phyloP scores from a whole-genome alignment of 2,888 invertebrate genomes.

The Melieria omissa region DNA sequence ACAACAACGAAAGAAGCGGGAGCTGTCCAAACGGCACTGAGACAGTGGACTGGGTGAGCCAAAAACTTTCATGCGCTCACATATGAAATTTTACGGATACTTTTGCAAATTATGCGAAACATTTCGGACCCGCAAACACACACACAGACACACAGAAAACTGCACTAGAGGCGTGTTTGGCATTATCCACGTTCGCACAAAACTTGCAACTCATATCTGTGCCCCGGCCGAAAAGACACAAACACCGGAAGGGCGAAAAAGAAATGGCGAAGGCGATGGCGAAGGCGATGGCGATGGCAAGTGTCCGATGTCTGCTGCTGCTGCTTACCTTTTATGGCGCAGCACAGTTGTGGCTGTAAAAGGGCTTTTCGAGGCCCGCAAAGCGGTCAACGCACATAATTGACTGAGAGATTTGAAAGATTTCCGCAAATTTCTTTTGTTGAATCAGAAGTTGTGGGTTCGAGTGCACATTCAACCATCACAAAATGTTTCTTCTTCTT shows the following conservation, averaged over 20 bases:
- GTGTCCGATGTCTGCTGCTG: not conserved
- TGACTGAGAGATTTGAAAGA: no score
- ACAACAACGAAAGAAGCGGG: conserved; percentile 2
- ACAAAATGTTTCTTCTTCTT: no score
- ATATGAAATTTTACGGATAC: conserved; percentile 45
- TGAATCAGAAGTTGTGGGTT: no score
- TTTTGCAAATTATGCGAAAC: conserved; percentile 64
- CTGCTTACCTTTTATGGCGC: conserved; percentile 28
- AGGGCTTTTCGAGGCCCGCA: conserved; percentile 13
- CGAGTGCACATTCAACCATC: no score
- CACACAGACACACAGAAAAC: not conserved
- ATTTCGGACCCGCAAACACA: conserved; percentile 27
- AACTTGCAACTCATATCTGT: conserved; percentile 58
- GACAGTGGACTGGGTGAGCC: not conserved
- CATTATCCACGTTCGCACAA: conserved; percentile 52
- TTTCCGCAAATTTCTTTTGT: no score
- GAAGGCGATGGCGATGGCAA: conserved; percentile 9
- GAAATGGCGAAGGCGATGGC: not conserved
- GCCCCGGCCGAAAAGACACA: not conserved
- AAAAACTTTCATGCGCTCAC: conserved; percentile 30
- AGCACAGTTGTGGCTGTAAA: conserved; percentile 30
- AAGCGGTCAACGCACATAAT: no score
- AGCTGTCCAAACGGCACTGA: not conserved
- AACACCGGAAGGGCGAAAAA: conserved; percentile 8
- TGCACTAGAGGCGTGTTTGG: not conserved